Evolutionary conservation across 2,797 vertebrate genomes (phyloP).

Genomic region (Tauraco hartlaubi): DNA sequence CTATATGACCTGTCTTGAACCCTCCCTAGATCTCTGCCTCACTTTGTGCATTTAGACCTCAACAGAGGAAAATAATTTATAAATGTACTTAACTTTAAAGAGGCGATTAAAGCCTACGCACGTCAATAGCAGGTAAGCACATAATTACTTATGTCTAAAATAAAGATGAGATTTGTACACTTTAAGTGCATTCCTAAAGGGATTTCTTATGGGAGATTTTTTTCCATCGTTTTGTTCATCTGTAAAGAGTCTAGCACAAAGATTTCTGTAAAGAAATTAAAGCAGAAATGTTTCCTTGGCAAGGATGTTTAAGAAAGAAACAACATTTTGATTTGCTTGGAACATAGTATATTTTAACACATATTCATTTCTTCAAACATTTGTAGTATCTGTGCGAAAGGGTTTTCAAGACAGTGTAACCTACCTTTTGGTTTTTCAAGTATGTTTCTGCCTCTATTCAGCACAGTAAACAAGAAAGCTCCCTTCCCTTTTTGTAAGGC

Average conservation of each 20-base stretch:
- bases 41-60: neutral
- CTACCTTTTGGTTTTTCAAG: neutral
- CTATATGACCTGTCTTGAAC: neutral
- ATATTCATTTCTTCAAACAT: neutral
- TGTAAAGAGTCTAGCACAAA: neutral
- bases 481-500: neutral
- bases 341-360: neutral
- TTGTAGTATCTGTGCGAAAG: neutral
- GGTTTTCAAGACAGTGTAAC: neutral
- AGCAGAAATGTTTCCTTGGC: neutral
- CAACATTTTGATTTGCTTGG: neutral
- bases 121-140: slow-evolving; percentile 26
- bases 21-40: neutral
- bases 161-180: slow-evolving; percentile 12
- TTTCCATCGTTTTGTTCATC: neutral
- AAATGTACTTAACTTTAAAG: neutral
- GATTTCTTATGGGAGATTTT: neutral
- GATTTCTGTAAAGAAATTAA: neutral
- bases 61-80: neutral
- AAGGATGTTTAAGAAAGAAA: neutral
- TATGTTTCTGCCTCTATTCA: neutral
- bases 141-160: slow-evolving; percentile 21
- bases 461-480: neutral
- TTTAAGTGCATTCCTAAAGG: slow-evolving; percentile 46
- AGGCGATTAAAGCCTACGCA: neutral